A percentile compares a stretch with the other conserved stretches of the same genome.
These are phyloP conservation scores for Hirtodrosophila alboralis DNA, from an alignment of 2,888 invertebrate genomes.

Conservation along the genomic window DNA sequence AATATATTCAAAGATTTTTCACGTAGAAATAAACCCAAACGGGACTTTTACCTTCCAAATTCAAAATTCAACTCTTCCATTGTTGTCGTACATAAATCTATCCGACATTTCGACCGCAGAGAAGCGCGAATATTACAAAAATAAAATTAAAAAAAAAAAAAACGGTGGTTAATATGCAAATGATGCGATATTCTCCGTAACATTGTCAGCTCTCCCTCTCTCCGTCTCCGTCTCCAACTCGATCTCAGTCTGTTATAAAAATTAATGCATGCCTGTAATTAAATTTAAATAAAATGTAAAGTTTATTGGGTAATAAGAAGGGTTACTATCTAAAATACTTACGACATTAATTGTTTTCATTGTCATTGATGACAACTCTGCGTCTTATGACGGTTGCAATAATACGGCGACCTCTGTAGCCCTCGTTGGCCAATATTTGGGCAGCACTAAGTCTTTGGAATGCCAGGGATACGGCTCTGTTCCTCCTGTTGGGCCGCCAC, in stretches of 20 bases:
- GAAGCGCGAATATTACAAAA: neutral
- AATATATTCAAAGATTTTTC: constrained; percentile 12
- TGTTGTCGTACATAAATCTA: constrained; percentile 38
- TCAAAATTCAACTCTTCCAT: constrained; percentile 9
- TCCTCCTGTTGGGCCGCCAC: no score
- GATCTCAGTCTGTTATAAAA: no score
- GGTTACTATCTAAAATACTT: no score
- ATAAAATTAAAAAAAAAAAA: constrained; percentile 9
- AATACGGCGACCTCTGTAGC: no score
- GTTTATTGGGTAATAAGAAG: constrained; percentile 48
- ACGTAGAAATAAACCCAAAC: constrained; percentile 35
- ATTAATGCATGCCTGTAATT: constrained; percentile 69
- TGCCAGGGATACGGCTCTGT: no score
- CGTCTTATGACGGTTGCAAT: no score
- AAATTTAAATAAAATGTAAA: constrained; percentile 74
- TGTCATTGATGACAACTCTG: no score
- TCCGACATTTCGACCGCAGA: constrained; percentile 19
- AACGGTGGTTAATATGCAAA: constrained; percentile 56
- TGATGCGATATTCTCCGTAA: constrained; percentile 17
- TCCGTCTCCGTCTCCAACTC: no score
- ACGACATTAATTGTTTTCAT: no score
- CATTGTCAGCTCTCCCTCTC: no score
- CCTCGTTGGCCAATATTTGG: no score
- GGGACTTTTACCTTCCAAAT: constrained; percentile 14
- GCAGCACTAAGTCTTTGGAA: no score